phyloP scores from a whole-genome alignment of 2,797 vertebrate species.

The Furcifer pardalis region DNA sequence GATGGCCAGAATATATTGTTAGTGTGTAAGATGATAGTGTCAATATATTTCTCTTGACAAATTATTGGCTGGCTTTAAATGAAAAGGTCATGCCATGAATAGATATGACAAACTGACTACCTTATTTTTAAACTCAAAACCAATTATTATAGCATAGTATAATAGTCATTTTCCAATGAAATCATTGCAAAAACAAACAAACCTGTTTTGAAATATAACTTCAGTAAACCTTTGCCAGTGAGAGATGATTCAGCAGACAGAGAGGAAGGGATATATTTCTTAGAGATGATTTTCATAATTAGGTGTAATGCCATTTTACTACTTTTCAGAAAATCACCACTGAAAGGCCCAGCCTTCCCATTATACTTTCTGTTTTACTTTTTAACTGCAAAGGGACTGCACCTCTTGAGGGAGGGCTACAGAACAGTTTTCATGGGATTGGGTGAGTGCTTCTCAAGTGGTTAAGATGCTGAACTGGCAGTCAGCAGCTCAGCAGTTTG shows the following conservation, averaged over 20 bases:
- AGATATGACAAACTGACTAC: conserved; percentile 11
- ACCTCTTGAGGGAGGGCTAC: too few species aligned
- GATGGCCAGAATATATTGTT: conserved; percentile 43
- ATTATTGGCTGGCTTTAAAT: conserved; percentile 4
- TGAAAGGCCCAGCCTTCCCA: neutral
- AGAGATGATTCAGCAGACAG: too few species aligned
- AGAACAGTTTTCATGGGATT: too few species aligned
- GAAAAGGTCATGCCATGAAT: neutral
- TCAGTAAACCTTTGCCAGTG: too few species aligned
- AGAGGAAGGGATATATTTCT: neutral
- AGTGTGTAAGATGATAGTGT: conserved; percentile 21
- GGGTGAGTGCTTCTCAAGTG: too few species aligned
- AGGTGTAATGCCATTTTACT: neutral
- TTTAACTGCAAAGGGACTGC: too few species aligned
- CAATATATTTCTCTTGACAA: neutral
- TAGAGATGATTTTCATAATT: neutral
- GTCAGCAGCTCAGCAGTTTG: too few species aligned
- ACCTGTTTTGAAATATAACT: neutral
- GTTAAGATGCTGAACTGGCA: too few species aligned
- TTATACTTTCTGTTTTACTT: neutral
- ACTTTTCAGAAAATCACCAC: neutral
- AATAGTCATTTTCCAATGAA: neutral
- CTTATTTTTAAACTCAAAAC: conserved; percentile 9
- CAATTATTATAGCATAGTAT: conserved; percentile 27
- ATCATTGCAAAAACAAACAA: conserved; percentile 26